Evolutionary conservation across 2,113 vertebrate genomes (phyloP), one percentile per base, ranked within the genome.

Genomic region (Bungarus multicinctus): DNA sequence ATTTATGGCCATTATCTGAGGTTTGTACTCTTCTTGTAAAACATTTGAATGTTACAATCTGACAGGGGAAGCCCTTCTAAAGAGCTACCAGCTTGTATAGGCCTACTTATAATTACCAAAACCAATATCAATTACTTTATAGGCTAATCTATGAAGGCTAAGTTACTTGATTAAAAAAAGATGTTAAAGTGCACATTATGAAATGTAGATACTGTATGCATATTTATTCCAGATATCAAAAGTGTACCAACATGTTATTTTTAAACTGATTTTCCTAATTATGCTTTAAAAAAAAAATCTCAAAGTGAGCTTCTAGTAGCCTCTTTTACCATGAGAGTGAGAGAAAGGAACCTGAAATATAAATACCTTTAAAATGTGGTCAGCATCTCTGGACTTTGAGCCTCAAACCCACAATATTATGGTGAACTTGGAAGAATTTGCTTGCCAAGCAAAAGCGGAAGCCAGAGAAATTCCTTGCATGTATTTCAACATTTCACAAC

Each of bases 401-500:
- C 86, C 94, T 93, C 87, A 9, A 94, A 60, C 47, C 90, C 91
- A 9, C 53, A 94, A 94, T 87, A 90, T 89, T 91, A 90, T 92
- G 90, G 57, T 22, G 91, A 92, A 94, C 94, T 94, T 74, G 52
- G 60, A 94, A 92, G 90, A 93, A 53, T 92, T 91, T 89, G 91
- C 93, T 94, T 89, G 86, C 0, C 20, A 91, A 92, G 58, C 86
- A 81, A 91, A 52, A 94, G 57, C 64, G 12, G 47, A 95, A 92
- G 23, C 22, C 90, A 58, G 4, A 0, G 1, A 0, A 27, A 52
- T 16, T 55, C 39, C 74, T 93, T 69, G 39, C 39, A 92, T 90
- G 88, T 94, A 88, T 91, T 95, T 92, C 93, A 92, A 92, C 95
- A 93, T 87, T 88, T 96, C 89, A 90, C 55, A 92, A 47, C 60